A percentile compares a stretch with the other conserved stretches of the same genome.
Evolutionary conservation across 1,140 invertebrate species (phyloP).

Genomic region (Drosophila subpulchrella): DNA sequence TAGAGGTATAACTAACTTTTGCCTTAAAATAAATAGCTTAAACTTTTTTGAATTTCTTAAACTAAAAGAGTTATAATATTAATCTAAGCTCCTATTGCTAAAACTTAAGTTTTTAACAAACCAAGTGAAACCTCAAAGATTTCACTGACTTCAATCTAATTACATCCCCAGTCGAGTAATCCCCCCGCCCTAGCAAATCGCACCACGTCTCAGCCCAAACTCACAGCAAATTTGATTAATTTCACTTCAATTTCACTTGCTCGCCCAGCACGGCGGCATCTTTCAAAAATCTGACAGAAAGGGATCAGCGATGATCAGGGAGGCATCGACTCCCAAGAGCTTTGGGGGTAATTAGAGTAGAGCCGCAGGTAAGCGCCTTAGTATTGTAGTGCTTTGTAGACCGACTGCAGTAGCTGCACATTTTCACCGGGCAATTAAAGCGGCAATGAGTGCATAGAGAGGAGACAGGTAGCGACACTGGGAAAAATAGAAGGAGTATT

Average conservation of each 20-base stretch:
- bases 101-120: neutral
- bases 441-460: slow-evolving; percentile 59
- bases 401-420: slow-evolving; percentile 40
- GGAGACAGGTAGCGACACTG: slow-evolving; percentile 26
- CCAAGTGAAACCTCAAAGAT: neutral
- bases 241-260: slow-evolving; percentile 58
- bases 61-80: too few relatives aligned
- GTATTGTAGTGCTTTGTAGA: slow-evolving; percentile 16
- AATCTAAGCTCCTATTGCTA: neutral
- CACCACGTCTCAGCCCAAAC: slow-evolving; percentile 25
- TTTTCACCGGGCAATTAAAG: slow-evolving; percentile 61
- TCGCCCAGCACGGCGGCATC: slow-evolving; percentile 36
- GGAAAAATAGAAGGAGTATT: neutral
- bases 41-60: too few relatives aligned
- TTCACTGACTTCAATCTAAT: slow-evolving; percentile 21
- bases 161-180: neutral
- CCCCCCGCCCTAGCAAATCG: slow-evolving; percentile 7
- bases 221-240: slow-evolving; percentile 53
- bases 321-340: slow-evolving; percentile 33
- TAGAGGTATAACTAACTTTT: too few relatives aligned
- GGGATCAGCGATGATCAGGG: slow-evolving; percentile 43
- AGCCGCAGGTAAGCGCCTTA: slow-evolving; percentile 54
- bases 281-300: slow-evolving; percentile 38
- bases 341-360: slow-evolving; percentile 55
- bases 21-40: too few relatives aligned